These are phyloP conservation scores for Stramonita haemastoma DNA, from an alignment of 2,888 invertebrate genomes.

Conservation along the genomic window DNA sequence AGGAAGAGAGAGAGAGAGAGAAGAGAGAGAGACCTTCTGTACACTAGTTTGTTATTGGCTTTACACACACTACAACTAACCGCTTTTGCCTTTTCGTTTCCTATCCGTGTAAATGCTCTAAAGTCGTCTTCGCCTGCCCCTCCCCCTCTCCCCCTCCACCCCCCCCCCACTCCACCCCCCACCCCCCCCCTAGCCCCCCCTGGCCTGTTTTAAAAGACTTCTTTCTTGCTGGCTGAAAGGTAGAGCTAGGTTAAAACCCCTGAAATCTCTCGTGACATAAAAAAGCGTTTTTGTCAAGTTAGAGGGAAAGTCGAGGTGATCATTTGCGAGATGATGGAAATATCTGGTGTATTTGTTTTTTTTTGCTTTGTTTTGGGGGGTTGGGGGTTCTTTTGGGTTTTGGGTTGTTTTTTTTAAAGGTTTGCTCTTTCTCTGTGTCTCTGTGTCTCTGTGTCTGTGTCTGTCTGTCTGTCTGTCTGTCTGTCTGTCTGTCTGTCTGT, in stretches of 20 bases:
- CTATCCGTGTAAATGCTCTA: background rate
- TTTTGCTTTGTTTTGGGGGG: too few relatives aligned
- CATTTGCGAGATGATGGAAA: slow-evolving; percentile 26
- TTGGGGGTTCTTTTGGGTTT: too few relatives aligned
- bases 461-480: background rate
- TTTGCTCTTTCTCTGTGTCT: too few relatives aligned
- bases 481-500: background rate
- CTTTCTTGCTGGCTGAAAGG: background rate
- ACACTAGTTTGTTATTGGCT: background rate
- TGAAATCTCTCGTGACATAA: slow-evolving; percentile 22
- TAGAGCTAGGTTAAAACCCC: slow-evolving; percentile 30
- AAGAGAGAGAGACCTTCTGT: too few relatives aligned
- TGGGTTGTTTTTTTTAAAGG: too few relatives aligned
- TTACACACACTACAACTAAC: background rate
- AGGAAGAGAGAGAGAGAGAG: too few relatives aligned
- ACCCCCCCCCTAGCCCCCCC: background rate
- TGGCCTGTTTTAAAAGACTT: background rate
- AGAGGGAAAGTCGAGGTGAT: slow-evolving; percentile 28
- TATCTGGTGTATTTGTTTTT: background rate
- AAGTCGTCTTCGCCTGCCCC: background rate
- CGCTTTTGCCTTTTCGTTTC: background rate
- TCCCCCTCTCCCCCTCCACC: background rate
- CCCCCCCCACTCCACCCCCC: background rate
- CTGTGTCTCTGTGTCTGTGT: too few relatives aligned
- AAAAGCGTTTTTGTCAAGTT: slow-evolving; percentile 25